A percentile compares a stretch with the other conserved stretches of the same genome.
These are phyloP conservation scores for Penaeus chinensis DNA, from an alignment of 1,140 invertebrate genomes.

Conservation along the genomic window DNA sequence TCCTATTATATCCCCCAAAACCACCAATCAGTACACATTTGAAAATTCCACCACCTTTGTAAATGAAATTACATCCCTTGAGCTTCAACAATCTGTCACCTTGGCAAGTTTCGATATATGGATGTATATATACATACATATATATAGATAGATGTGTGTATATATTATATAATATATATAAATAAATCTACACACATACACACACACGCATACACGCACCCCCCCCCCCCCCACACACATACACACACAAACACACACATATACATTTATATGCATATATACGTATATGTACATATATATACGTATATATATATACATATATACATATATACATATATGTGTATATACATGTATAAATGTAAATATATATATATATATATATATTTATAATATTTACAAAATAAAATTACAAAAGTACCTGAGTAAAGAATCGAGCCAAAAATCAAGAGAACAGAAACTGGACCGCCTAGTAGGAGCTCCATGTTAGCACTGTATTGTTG, in stretches of 20 bases:
- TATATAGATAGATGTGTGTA: conserved; percentile 5
- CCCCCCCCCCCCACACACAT: too few species aligned
- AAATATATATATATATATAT: not conserved
- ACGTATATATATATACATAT: conserved; percentile 8
- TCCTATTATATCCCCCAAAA: too few species aligned
- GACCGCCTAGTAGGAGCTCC: too few species aligned
- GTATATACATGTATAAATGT: not conserved
- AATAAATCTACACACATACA: not conserved
- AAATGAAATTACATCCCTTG: too few species aligned
- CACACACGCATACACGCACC: not conserved
- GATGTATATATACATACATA: conserved; percentile 6
- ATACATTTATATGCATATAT: not conserved
- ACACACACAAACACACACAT: too few species aligned
- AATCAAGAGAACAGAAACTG: too few species aligned
- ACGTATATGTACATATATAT: not conserved
- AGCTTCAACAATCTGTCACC: too few species aligned
- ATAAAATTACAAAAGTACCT: too few species aligned
- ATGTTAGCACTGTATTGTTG: too few species aligned
- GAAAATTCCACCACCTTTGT: not conserved
- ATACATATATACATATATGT: conserved; percentile 13
- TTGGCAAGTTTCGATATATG: not conserved
- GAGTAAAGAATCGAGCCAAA: too few species aligned
- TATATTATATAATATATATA: not conserved
- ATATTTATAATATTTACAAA: too few species aligned
- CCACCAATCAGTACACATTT: too few species aligned